A percentile compares a stretch with the other conserved stretches of the same genome.
phyloP scores from a whole-genome alignment of 1,140 invertebrate genomes.

The Polypedilum vanderplanki region DNA sequence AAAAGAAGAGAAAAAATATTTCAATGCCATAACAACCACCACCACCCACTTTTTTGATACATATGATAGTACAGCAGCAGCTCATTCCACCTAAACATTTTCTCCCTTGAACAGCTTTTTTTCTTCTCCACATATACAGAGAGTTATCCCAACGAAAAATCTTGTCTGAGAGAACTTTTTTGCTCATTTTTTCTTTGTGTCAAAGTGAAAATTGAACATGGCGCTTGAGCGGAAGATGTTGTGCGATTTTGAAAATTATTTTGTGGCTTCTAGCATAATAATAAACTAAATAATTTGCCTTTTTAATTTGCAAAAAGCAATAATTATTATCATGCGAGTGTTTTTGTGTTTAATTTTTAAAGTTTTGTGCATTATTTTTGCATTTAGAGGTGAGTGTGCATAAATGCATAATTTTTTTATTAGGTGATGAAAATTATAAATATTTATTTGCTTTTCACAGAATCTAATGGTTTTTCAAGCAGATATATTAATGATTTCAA shows the following conservation, averaged over 20 bases:
- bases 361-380: slow-evolving; percentile 23
- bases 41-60: neutral
- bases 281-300: slow-evolving; percentile 1
- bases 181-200: neutral
- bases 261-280: neutral
- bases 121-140: neutral
- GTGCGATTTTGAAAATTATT: slow-evolving; percentile 22
- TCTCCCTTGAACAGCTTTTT: neutral
- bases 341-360: slow-evolving; percentile 15
- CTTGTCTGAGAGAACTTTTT: neutral
- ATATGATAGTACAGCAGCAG: neutral
- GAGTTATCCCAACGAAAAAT: neutral
- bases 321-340: neutral
- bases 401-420: too few species aligned
- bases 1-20: neutral
- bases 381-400: neutral
- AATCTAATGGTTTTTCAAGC: neutral
- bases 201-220: slow-evolving; percentile 23
- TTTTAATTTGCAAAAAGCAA: slow-evolving; percentile 21
- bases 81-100: neutral
- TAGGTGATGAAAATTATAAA: too few species aligned
- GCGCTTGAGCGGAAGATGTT: neutral
- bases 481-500: slow-evolving; percentile 15
- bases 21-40: neutral
- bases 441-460: neutral